Evolutionary conservation across 2,113 vertebrate species (phyloP).

Genomic region (Scatophagus argus): DNA sequence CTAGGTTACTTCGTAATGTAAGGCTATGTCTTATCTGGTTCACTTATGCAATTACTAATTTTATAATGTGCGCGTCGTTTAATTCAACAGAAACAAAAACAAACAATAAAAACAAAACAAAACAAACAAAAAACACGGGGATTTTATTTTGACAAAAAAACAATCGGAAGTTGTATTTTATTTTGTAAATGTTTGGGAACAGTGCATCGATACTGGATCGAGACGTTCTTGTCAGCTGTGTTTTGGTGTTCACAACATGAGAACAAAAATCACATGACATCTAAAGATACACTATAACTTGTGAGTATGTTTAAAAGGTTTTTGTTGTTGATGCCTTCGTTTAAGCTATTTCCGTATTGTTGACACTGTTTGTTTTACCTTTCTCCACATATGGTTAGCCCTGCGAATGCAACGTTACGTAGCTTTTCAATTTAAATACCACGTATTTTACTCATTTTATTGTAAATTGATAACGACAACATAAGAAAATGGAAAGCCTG

Average conservation of each 20-base stretch:
- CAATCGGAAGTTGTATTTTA: constrained; percentile 38
- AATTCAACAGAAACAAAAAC: too few relatives aligned
- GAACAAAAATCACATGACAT: neutral
- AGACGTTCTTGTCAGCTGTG: neutral
- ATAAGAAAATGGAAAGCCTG: neutral
- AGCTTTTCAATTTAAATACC: too few relatives aligned
- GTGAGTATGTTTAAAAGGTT: constrained; percentile 38
- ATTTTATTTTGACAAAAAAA: constrained; percentile 30
- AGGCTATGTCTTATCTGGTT: neutral
- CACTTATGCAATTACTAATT: too few relatives aligned
- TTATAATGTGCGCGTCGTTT: neutral
- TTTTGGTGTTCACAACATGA: constrained; percentile 28
- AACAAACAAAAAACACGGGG: neutral
- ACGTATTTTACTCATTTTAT: neutral
- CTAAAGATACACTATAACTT: neutral
- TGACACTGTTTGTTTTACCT: neutral
- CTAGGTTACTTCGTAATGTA: too few relatives aligned
- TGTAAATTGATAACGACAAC: neutral
- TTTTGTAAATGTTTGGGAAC: neutral
- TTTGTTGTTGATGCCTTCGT: neutral
- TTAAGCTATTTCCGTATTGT: neutral
- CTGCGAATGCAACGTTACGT: neutral
- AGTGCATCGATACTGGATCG: neutral
- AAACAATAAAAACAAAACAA: neutral
- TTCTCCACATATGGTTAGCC: neutral